phyloP scores from a whole-genome alignment of 2,888 invertebrate genomes.

The Meloe dianella region DNA sequence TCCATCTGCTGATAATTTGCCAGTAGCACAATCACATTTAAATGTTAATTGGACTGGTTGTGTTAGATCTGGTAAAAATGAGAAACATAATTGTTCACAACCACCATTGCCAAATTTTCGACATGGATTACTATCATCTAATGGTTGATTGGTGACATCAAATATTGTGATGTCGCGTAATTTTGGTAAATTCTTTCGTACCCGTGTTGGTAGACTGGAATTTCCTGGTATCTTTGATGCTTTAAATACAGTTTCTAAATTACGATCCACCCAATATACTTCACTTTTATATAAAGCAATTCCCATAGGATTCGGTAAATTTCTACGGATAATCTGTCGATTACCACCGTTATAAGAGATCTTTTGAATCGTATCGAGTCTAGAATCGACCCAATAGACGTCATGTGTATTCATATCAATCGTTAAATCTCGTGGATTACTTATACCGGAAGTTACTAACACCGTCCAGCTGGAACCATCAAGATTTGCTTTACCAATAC shows the following conservation, averaged over 20 bases:
- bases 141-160: slow-evolving; percentile 86
- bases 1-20: slow-evolving; percentile 70
- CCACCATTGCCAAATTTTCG: slow-evolving; percentile 76
- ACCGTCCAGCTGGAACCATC: slow-evolving; percentile 88
- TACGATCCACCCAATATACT: slow-evolving; percentile 95
- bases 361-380: slow-evolving; percentile 92
- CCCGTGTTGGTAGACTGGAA: slow-evolving; percentile 70
- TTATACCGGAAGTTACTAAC: slow-evolving; percentile 88
- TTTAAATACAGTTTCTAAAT: slow-evolving; percentile 82
- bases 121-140: slow-evolving; percentile 82
- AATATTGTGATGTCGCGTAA: slow-evolving; percentile 91
- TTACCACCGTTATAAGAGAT: slow-evolving; percentile 84
- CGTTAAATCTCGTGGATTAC: slow-evolving; percentile 86
- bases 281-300: slow-evolving; percentile 83
- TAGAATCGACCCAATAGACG: slow-evolving; percentile 97
- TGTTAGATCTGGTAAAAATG: slow-evolving; percentile 74
- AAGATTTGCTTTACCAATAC: slow-evolving; percentile 86
- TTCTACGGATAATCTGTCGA: slow-evolving; percentile 81
- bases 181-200: slow-evolving; percentile 84
- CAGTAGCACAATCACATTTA: slow-evolving; percentile 92
- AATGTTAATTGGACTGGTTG: slow-evolving; percentile 62
- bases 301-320: slow-evolving; percentile 93
- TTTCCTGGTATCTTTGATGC: slow-evolving; percentile 81
- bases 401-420: slow-evolving; percentile 94
- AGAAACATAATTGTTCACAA: slow-evolving; percentile 96